These are phyloP conservation scores for Oscheius onirici DNA, from an alignment of 2,888 invertebrate species.

Conservation along the genomic window DNA sequence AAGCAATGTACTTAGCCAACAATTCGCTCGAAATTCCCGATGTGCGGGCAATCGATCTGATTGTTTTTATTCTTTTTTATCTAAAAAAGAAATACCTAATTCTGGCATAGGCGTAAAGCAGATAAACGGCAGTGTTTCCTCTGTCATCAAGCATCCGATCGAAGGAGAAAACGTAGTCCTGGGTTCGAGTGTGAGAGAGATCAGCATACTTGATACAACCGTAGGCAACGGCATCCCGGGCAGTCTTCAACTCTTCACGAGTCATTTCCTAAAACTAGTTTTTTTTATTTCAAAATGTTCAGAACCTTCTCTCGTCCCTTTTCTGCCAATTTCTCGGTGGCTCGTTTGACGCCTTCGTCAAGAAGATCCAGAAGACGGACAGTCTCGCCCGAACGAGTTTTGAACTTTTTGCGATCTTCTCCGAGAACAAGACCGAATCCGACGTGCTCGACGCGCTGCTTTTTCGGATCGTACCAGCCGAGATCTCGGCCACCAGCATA, in stretches of 20 bases:
- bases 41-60: conserved; percentile 74
- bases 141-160: conserved; percentile 99
- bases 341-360: conserved; percentile 81
- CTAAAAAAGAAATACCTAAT: conserved; percentile 79
- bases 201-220: conserved; percentile 99
- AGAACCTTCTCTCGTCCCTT: conserved; percentile 73
- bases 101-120: conserved; percentile 91
- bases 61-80: neutral
- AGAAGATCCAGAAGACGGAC: conserved; percentile 86
- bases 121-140: conserved; percentile 97
- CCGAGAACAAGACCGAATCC: conserved; percentile 96
- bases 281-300: neutral
- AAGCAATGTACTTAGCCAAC: conserved; percentile 78
- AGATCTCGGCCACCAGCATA: conserved; percentile 82
- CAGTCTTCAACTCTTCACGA: conserved; percentile 56
- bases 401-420: conserved; percentile 97
- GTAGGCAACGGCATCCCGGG: conserved; percentile 85
- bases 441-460: conserved; percentile 85
- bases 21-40: conserved; percentile 72
- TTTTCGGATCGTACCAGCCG: conserved; percentile 80
- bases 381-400: conserved; percentile 95
- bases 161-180: conserved; percentile 95
- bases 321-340: conserved; percentile 73
- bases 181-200: conserved; percentile 88
- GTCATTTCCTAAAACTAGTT: conserved; percentile 55